phyloP scores from a whole-genome alignment of 23 tunicate genomes.

The Oikopleura vanhoeffeni region DNA sequence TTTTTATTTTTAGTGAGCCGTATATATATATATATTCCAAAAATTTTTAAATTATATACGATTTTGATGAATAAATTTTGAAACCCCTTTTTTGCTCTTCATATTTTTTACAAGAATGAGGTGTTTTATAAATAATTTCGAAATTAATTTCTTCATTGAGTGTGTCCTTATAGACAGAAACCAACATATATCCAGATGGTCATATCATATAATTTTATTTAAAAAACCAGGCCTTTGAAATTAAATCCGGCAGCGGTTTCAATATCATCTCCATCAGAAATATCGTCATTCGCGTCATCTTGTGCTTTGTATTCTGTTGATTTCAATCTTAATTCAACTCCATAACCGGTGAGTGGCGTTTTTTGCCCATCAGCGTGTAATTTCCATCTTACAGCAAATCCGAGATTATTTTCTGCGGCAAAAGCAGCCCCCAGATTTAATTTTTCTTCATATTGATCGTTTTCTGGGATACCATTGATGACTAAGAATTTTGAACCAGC shows the following conservation, averaged over 20 bases:
- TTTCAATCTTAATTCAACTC: constrained; percentile 78
- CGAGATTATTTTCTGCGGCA: not conserved
- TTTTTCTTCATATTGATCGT: not conserved
- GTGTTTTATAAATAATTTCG: no score
- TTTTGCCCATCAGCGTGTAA: constrained; percentile 10
- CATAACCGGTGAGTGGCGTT: constrained; percentile 41
- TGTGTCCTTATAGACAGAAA: no score
- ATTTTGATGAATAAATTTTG: no score
- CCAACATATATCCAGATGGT: not conserved
- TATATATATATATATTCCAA: no score
- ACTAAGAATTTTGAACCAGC: constrained; percentile 57
- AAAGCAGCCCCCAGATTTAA: not conserved
- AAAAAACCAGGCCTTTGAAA: not conserved
- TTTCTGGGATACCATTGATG: constrained; percentile 26
- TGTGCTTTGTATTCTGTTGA: constrained; percentile 92
- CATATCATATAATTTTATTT: constrained; percentile 42
- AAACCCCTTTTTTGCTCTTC: no score
- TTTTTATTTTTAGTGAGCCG: no score
- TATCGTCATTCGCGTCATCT: constrained; percentile 26
- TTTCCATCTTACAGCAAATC: not conserved
- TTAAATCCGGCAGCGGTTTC: constrained; percentile 1
- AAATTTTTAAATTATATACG: no score
- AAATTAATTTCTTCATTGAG: not conserved
- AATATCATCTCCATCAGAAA: not conserved
- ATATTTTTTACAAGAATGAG: no score